Conservation (phyloP, 2,113 vertebrate genomes). For the Dendrocopos noguchii region DNA sequence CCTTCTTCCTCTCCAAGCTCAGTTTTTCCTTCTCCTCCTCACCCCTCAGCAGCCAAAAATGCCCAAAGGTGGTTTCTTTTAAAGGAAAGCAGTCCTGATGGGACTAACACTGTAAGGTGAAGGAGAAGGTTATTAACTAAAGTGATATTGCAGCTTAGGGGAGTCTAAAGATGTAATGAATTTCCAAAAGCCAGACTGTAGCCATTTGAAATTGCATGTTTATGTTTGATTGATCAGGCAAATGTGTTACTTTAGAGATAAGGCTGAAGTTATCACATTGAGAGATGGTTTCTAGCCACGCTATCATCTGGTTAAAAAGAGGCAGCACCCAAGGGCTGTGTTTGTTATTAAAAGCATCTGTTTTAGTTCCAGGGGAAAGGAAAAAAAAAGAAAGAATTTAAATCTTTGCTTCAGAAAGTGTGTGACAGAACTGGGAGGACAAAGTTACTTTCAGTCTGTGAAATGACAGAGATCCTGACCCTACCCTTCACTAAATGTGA, state of each 20-base stretch:
- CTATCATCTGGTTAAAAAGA: conserved; percentile 1
- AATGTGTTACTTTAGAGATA: conserved; percentile 58
- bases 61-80: neutral
- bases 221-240: conserved; percentile 20
- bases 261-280: neutral
- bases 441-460: neutral
- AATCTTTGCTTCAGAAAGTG: neutral
- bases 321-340: neutral
- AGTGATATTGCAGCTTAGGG: neutral
- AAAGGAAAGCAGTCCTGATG: neutral
- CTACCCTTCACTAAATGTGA: neutral
- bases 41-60: neutral
- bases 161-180: neutral
- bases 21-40: neutral
- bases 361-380: neutral
- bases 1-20: neutral
- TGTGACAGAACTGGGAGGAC: neutral
- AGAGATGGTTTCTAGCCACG: neutral
- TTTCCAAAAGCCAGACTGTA: neutral
- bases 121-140: conserved; percentile 28
- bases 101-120: neutral
- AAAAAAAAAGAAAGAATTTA: neutral
- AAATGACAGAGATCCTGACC: neutral
- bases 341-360: conserved; percentile 8
- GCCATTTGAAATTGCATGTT: neutral